phyloP scores from a whole-genome alignment of 2,113 vertebrate genomes.

The Brienomyrus brachyistius region DNA sequence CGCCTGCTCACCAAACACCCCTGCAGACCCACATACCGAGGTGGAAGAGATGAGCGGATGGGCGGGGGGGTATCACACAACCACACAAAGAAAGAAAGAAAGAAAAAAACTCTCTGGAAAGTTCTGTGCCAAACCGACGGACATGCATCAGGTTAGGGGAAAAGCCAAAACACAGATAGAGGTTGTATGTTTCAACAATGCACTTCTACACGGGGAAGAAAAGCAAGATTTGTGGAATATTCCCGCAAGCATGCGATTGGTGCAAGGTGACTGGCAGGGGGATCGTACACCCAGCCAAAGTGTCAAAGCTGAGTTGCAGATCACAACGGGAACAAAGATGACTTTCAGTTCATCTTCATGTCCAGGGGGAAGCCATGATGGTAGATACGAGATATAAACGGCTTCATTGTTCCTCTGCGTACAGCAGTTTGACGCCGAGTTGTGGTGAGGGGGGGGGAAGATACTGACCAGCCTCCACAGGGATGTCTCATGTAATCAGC shows the following conservation, averaged over 20 bases:
- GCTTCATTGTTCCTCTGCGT: not conserved
- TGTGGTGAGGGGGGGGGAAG: not conserved
- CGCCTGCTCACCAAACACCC: slow-evolving; percentile 23
- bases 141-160: not conserved
- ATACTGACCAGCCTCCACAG: not conserved
- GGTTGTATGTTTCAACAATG: not conserved
- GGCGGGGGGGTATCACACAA: not conserved
- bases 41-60: not conserved
- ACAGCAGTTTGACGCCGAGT: not conserved
- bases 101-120: not conserved
- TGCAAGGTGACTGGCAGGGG: not conserved
- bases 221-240: not conserved
- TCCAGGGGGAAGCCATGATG: not conserved
- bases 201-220: not conserved
- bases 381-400: not conserved
- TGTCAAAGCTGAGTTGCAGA: not conserved
- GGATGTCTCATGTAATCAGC: not conserved
- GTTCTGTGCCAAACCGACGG: not conserved
- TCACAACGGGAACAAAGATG: not conserved
- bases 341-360: not conserved
- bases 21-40: slow-evolving; percentile 30
- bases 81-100: not conserved
- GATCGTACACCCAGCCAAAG: not conserved
- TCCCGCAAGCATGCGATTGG: not conserved
- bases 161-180: not conserved